These are phyloP conservation scores for Micronycteris hirsuta DNA, from an alignment of 2,113 vertebrate genomes.

Conservation along the genomic window DNA sequence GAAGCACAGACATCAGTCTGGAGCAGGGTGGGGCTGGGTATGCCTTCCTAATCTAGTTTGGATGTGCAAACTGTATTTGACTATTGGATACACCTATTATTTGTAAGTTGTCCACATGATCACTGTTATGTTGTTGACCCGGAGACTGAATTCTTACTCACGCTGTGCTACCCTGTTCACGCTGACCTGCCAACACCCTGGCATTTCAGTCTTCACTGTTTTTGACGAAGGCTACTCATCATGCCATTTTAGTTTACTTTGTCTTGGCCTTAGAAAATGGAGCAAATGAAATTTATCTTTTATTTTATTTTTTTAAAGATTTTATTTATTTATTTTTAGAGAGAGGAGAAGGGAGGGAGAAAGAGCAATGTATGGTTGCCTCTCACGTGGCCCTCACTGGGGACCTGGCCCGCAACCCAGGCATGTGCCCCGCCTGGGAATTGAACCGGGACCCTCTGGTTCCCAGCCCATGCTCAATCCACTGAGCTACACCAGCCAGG, in stretches of 20 bases:
- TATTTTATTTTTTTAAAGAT: too few relatives aligned
- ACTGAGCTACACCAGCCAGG: too few relatives aligned
- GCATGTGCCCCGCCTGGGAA: too few relatives aligned
- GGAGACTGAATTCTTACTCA: not conserved
- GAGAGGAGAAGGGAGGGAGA: too few relatives aligned
- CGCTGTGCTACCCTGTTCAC: not conserved
- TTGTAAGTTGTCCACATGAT: not conserved
- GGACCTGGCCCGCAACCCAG: too few relatives aligned
- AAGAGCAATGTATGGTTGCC: too few relatives aligned
- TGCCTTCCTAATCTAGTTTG: not conserved
- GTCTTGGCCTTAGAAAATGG: not conserved
- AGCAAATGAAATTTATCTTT: not conserved
- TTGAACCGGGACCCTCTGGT: too few relatives aligned
- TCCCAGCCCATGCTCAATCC: too few relatives aligned
- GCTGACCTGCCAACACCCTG: not conserved
- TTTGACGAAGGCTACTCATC: not conserved
- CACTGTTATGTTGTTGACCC: not conserved
- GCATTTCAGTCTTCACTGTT: not conserved
- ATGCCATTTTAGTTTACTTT: slow-evolving; percentile 4
- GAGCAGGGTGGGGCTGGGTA: not conserved
- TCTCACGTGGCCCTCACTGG: too few relatives aligned
- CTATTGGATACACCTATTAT: not conserved
- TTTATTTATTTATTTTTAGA: too few relatives aligned
- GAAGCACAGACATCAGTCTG: not conserved
- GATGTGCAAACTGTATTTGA: not conserved